Evolutionary conservation across 2,113 vertebrate species (phyloP), one percentile per base, ranked within the genome.

Genomic region (Emydura subglobosa): DNA sequence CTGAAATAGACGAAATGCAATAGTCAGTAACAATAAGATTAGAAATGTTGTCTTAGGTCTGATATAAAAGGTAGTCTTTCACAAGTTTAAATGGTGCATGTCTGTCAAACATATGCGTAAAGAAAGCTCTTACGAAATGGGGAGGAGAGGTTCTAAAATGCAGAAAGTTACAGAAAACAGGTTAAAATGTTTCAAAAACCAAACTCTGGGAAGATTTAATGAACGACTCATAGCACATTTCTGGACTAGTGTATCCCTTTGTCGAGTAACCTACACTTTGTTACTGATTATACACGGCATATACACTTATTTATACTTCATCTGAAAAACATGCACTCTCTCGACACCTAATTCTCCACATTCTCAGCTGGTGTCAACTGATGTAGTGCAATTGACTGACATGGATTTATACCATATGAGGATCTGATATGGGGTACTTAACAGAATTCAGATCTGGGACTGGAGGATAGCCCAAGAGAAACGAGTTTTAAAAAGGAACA

Each of bases 11-110:
- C 8, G 3, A 34, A 79, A 65, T 91, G 49, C 24, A 72, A 39
- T 24, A 16, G 27, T 13, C 11, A 8, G 19, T 53, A 59, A 14
- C 79, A 78, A 92, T 78, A 27, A 24, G 13, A 79, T 4, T 8
- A 2, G 51, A 65, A 79, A n/a, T 34, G 61, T 29, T 0, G 0
- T 76, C 74, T 78, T 65, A 84, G 12, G 47, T 54, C 19, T 17
- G 24, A 11, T 47, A 55, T 54, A 47, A n/a, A 39, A 53, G 21
- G 72, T 17, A 82, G 19, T 29, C 65, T 82, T 83, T 44, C 34
- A 17, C 25, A 24, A 53, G 78, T 89, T 91, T 1, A 14, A 82
- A 42, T 53, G 5, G 34, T 0, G 0, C 5, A 14, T 5, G 42
- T 79, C 49, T 1, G 0, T 59, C 47, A 85, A 80, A 86, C 17